Evolutionary conservation across 2,888 invertebrate species (phyloP), one percentile per base, ranked within the genome.

Genomic region (Frankliniella intonsa): DNA sequence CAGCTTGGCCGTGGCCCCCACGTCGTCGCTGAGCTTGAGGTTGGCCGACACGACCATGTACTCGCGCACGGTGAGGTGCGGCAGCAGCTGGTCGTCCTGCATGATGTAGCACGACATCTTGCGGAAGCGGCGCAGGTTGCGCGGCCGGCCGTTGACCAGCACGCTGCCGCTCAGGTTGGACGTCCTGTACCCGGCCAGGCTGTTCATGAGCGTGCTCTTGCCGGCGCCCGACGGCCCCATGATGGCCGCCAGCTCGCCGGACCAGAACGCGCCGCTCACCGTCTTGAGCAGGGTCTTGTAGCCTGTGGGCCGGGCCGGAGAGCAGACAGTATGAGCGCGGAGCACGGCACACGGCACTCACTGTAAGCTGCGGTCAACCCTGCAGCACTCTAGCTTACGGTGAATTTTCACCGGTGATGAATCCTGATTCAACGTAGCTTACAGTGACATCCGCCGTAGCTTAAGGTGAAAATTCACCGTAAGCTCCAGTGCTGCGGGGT

Each of bases 81-180:
- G 96, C 81, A 97, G 91, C 1, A 97, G 89, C 84, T 95, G 94
- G 88, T 96, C 96, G 86, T 96, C 96, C 87, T 98, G 98, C 97
- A 98, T 98, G 85, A 98, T 98, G 89, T 98, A 98, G 87, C 97
- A 97, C 19, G 97, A 97, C 88, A 97, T 92, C 88, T 97, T 97
- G 55, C 97, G 92, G 89, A 98, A 98, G 83, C 94, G 90, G 69
- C 97, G 90, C 80, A 96, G 90, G 88, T 96, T 96, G 82, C 97
- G 90, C 84, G 94, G 94, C 86, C 95, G 94, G 80, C 95, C 95
- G 87, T 97, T 97, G 86, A 98, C 95, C 82, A 93, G 89, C 84
- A 97, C 94, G 50, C 93, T 93, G 11, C 98, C 98, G 85, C 92
- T 94, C 49, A 97, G 90, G 86, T 95, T 94, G 83, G 94, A 93